Evolutionary conservation across 2,888 invertebrate genomes (phyloP).

Genomic region (Isoperla grammatica): DNA sequence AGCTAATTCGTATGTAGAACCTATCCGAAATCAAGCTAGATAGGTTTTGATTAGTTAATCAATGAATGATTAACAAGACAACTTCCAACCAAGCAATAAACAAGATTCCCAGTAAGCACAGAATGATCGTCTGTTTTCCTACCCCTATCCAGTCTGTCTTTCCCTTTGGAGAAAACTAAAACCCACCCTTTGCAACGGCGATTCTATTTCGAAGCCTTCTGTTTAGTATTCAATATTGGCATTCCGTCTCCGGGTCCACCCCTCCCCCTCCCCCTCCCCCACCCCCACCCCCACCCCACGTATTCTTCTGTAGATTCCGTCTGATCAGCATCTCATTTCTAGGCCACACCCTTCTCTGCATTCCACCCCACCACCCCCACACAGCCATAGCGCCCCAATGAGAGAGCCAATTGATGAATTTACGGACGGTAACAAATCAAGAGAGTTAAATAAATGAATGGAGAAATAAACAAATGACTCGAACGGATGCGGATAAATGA

Average conservation of each 20-base stretch:
- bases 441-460: no score
- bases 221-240: constrained; percentile 31
- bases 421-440: not conserved
- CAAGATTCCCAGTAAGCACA: not conserved
- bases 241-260: constrained; percentile 19
- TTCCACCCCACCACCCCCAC: constrained; percentile 29
- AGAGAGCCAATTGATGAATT: not conserved
- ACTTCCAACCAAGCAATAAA: no score
- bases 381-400: constrained; percentile 18
- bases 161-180: constrained; percentile 20
- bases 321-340: constrained; percentile 30
- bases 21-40: no score
- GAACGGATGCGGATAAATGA: no score
- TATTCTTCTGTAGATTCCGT: constrained; percentile 27
- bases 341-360: constrained; percentile 43
- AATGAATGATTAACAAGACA: no score
- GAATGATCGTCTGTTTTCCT: not conserved
- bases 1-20: no score
- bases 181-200: constrained; percentile 26
- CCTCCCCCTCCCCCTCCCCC: constrained; percentile 20
- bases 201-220: constrained; percentile 24
- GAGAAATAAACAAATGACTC: no score
- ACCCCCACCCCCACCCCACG: constrained; percentile 20
- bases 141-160: constrained; percentile 10
- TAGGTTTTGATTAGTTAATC: no score